Evolutionary conservation across 2,888 invertebrate species (phyloP).

Genomic region (Rotaria sp.): DNA sequence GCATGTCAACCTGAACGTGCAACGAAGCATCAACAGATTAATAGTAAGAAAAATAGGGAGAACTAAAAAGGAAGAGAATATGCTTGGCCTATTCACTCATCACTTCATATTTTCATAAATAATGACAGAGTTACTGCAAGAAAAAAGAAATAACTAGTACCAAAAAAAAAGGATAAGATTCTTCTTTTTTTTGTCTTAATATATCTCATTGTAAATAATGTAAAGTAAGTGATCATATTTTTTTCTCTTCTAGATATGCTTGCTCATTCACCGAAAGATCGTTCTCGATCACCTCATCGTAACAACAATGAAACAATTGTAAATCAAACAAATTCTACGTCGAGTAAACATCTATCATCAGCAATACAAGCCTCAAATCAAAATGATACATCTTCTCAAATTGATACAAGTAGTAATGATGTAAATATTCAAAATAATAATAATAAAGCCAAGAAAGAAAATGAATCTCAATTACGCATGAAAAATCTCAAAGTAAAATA

Average conservation of each 20-base stretch:
- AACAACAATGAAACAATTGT: neutral
- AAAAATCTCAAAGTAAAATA: neutral
- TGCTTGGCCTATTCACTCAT: neutral
- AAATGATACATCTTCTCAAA: neutral
- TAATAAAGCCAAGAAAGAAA: neutral
- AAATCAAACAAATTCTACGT: neutral
- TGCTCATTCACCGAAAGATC: neutral
- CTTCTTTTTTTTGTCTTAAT: neutral
- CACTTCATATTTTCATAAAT: slow-evolving; percentile 14
- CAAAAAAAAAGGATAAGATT: neutral
- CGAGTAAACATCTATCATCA: neutral
- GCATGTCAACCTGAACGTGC: neutral
- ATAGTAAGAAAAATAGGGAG: neutral
- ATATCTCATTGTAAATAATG: neutral
- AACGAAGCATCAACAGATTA: neutral
- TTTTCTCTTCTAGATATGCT: neutral
- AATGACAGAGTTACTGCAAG: neutral
- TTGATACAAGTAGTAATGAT: neutral
- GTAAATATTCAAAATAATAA: neutral
- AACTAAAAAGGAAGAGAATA: neutral
- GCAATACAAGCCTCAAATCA: neutral
- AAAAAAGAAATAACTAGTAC: neutral
- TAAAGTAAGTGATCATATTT: neutral
- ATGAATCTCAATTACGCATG: slow-evolving; percentile 5
- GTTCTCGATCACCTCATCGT: slow-evolving; percentile 1